A percentile compares a stretch with the other conserved stretches of the same genome.
Evolutionary conservation across 2,797 vertebrate genomes (phyloP).

Genomic region (Pyrocephalus nanus): DNA sequence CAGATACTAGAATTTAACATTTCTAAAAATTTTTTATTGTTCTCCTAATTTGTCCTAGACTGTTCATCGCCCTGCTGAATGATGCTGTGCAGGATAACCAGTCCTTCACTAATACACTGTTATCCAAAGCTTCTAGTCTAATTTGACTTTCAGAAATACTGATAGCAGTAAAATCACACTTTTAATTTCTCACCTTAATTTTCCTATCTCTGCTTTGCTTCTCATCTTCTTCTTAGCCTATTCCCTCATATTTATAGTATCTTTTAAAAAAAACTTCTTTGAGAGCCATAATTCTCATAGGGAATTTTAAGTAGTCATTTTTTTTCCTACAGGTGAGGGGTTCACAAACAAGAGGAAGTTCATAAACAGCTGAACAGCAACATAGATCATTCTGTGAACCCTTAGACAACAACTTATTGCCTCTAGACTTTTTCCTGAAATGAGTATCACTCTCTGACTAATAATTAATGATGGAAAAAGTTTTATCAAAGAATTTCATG

Average conservation of each 20-base stretch:
- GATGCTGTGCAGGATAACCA: constrained; percentile 45
- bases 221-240: constrained; percentile 56
- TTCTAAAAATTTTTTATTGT: constrained; percentile 31
- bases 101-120: constrained; percentile 28
- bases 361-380: constrained; percentile 23
- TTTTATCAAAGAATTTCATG: neutral
- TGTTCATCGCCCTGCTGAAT: constrained; percentile 15
- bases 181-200: constrained; percentile 44
- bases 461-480: neutral
- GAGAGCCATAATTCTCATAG: constrained; percentile 49
- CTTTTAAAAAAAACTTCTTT: constrained; percentile 40
- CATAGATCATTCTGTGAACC: constrained; percentile 10
- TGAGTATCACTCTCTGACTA: neutral
- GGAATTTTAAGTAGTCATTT: constrained; percentile 32
- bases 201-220: constrained; percentile 49
- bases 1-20: constrained; percentile 16
- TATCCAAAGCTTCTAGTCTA: neutral
- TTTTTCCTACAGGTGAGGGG: constrained; percentile 18
- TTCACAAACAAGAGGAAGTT: constrained; percentile 1
- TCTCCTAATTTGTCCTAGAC: constrained; percentile 53
- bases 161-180: neutral
- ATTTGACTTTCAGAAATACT: neutral
- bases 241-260: neutral
- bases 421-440: constrained; percentile 27
- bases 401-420: neutral